These are phyloP conservation scores for Hypothenemus hampei DNA, from an alignment of 1,140 invertebrate genomes.

Conservation along the genomic window DNA sequence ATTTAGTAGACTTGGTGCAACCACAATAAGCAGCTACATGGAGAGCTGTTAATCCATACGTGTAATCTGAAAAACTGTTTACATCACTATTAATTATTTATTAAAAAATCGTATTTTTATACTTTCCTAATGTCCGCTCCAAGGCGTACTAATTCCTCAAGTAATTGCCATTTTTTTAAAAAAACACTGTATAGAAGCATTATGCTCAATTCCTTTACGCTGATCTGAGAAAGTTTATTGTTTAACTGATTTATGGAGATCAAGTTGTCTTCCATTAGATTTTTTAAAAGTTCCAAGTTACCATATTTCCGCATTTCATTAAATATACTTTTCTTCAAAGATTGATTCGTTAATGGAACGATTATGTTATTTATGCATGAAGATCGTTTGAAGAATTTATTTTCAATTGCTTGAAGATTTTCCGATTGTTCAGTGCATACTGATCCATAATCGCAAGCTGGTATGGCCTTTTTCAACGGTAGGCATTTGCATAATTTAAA, in stretches of 20 bases:
- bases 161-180: slow-evolving; percentile 8
- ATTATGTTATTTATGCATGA: not conserved
- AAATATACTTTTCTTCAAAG: slow-evolving; percentile 3
- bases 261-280: not conserved
- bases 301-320: not conserved
- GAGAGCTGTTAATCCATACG: slow-evolving; percentile 61
- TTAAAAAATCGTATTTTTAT: not conserved
- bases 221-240: not conserved
- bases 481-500: no score
- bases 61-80: slow-evolving; percentile 56
- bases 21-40: slow-evolving; percentile 71
- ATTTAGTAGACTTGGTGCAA: slow-evolving; percentile 59
- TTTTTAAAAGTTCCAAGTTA: not conserved
- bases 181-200: slow-evolving; percentile 14
- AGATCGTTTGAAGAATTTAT: not conserved
- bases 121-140: slow-evolving; percentile 12
- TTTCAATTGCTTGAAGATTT: not conserved
- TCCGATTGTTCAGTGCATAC: not conserved
- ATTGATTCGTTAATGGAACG: not conserved
- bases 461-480: no score
- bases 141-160: slow-evolving; percentile 10
- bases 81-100: not conserved
- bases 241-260: not conserved
- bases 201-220: slow-evolving; percentile 9
- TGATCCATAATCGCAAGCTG: not conserved